These are phyloP conservation scores for Nymphalis io DNA, from an alignment of 1,140 invertebrate species.

Conservation along the genomic window DNA sequence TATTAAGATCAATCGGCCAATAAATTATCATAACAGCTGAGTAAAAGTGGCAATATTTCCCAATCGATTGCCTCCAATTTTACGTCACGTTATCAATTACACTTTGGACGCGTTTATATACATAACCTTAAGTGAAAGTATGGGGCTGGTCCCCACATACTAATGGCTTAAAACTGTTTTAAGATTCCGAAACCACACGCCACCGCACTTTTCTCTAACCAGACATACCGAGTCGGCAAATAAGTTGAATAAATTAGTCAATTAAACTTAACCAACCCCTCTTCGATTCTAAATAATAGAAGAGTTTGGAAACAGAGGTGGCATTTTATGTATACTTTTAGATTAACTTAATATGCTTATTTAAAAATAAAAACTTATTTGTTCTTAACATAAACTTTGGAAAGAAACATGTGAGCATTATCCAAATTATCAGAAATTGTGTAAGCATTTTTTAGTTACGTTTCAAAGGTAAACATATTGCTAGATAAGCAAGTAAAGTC, in stretches of 20 bases:
- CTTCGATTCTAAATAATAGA: constrained; percentile 57
- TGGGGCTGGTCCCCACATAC: constrained; percentile 68
- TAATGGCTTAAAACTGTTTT: constrained; percentile 74
- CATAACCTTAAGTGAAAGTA: constrained; percentile 79
- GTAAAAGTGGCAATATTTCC: constrained; percentile 45
- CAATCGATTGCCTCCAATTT: constrained; percentile 50
- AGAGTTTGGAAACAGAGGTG: constrained; percentile 31
- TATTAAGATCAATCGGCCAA: constrained; percentile 18
- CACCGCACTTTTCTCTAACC: constrained; percentile 69
- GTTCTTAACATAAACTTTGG: background rate
- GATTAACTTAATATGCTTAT: too few species aligned
- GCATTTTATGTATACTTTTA: background rate
- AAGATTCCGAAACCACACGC: constrained; percentile 71
- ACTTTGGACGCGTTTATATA: constrained; percentile 72
- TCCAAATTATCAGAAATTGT: background rate
- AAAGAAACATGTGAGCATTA: background rate
- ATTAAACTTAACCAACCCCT: constrained; percentile 66
- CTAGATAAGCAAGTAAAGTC: constrained; percentile 17
- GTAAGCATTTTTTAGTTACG: constrained; percentile 9
- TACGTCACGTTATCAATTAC: constrained; percentile 72
- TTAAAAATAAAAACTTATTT: background rate
- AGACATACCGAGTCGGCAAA: constrained; percentile 65
- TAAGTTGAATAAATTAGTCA: constrained; percentile 76
- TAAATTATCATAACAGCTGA: constrained; percentile 20
- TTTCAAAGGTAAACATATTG: background rate